phyloP scores from a whole-genome alignment of 2,113 vertebrate genomes.

The Puffinus mauretanicus region DNA sequence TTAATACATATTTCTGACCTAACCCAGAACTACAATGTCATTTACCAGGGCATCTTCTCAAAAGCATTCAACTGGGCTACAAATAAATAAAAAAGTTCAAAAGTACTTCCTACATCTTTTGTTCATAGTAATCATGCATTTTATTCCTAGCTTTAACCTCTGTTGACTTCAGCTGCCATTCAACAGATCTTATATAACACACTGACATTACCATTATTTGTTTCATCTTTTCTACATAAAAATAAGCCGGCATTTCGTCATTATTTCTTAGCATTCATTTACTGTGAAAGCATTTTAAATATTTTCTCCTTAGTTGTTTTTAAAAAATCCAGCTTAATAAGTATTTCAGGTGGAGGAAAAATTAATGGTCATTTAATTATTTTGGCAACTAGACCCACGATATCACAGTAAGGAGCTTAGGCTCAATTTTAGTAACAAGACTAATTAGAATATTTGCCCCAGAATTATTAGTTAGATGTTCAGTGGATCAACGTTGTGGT shows the following conservation, averaged over 20 bases:
- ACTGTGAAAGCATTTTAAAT: neutral
- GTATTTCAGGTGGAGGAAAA: neutral
- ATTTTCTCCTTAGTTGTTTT: neutral
- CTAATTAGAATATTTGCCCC: neutral
- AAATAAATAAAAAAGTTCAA: neutral
- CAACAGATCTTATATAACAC: neutral
- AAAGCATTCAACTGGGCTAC: neutral
- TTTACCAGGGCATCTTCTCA: neutral
- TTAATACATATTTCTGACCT: neutral
- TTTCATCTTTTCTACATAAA: neutral
- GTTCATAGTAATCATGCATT: neutral
- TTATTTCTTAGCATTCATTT: neutral
- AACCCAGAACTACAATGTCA: neutral
- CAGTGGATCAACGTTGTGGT: neutral
- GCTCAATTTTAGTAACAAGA: conserved; percentile 3
- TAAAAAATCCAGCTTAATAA: neutral
- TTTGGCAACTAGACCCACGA: neutral
- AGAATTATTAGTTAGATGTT: conserved; percentile 11
- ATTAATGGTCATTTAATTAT: neutral
- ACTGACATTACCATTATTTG: neutral
- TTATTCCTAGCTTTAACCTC: neutral
- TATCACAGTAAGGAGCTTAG: neutral
- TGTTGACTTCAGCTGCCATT: neutral
- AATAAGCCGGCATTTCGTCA: neutral
- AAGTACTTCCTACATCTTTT: neutral